These are phyloP conservation scores for Hyles euphorbiae DNA, from an alignment of 1,140 invertebrate genomes.

Conservation along the genomic window DNA sequence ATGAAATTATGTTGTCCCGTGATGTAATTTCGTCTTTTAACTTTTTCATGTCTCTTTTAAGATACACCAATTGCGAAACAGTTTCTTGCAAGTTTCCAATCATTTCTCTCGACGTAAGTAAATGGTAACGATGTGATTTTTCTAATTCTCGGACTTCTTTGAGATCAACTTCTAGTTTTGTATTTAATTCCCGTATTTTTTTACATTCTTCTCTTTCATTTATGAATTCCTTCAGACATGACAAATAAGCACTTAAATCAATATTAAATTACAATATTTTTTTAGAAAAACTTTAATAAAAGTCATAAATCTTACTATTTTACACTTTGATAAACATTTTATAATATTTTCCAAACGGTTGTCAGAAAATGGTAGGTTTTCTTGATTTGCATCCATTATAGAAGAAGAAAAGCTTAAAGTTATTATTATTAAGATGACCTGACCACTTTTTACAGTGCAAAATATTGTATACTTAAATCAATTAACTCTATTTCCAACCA, in stretches of 20 bases:
- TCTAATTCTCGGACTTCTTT: slow-evolving; percentile 52
- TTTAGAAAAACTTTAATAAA: slow-evolving; percentile 1
- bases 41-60: slow-evolving; percentile 63
- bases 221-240: slow-evolving; percentile 35
- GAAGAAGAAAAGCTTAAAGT: too few relatives aligned
- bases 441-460: too few relatives aligned
- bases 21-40: slow-evolving; percentile 52
- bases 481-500: too few relatives aligned
- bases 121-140: slow-evolving; percentile 59
- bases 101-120: slow-evolving; percentile 61
- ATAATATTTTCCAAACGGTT: slow-evolving; percentile 46
- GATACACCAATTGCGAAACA: slow-evolving; percentile 61
- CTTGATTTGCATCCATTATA: too few relatives aligned
- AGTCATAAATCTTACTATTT: slow-evolving; percentile 43
- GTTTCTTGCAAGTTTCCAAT: slow-evolving; percentile 66
- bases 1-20: slow-evolving; percentile 43
- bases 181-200: slow-evolving; percentile 45
- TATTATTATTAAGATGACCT: too few relatives aligned
- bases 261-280: slow-evolving; percentile 6
- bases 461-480: too few relatives aligned
- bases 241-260: background rate
- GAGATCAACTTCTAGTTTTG: slow-evolving; percentile 54
- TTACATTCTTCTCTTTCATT: slow-evolving; percentile 51
- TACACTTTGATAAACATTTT: slow-evolving; percentile 48
- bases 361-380: slow-evolving; percentile 4